These are phyloP conservation scores for Epicampocera succincta DNA, from an alignment of 2,888 invertebrate genomes.

Conservation along the genomic window DNA sequence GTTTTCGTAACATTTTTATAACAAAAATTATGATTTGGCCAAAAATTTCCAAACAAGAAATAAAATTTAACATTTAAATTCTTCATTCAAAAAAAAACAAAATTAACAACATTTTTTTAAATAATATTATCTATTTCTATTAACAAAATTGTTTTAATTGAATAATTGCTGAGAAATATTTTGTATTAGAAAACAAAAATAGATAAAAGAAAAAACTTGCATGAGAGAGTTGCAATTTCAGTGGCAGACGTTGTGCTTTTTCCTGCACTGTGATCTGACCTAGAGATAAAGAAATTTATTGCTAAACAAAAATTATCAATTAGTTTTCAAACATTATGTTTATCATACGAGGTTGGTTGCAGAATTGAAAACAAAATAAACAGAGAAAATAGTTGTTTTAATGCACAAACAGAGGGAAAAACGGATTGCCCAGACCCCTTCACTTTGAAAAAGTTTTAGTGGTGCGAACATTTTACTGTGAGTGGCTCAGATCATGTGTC, in stretches of 20 bases:
- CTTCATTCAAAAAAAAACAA: neutral
- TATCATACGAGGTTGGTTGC: too few species aligned
- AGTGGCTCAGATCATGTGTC: too few species aligned
- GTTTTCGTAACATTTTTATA: slow-evolving; percentile 3
- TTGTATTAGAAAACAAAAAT: slow-evolving; percentile 1
- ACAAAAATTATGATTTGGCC: neutral
- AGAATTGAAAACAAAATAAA: too few species aligned
- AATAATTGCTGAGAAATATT: neutral
- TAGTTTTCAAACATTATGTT: too few species aligned
- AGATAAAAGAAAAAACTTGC: neutral
- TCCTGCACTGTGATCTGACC: neutral
- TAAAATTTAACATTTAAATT: neutral
- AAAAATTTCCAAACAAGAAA: neutral
- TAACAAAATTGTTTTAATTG: slow-evolving; percentile 34
- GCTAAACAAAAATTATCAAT: too few species aligned
- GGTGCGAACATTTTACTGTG: too few species aligned
- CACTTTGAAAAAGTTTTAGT: too few species aligned
- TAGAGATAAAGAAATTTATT: neutral
- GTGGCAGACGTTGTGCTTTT: neutral
- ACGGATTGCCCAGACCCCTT: too few species aligned
- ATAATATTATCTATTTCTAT: slow-evolving; percentile 21
- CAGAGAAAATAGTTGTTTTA: too few species aligned
- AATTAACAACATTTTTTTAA: too few species aligned
- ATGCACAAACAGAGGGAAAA: too few species aligned
- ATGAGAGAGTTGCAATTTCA: neutral